Base-by-base conservation (phyloP, 2,888 invertebrate species). In the Microchrysa polita region DNA sequence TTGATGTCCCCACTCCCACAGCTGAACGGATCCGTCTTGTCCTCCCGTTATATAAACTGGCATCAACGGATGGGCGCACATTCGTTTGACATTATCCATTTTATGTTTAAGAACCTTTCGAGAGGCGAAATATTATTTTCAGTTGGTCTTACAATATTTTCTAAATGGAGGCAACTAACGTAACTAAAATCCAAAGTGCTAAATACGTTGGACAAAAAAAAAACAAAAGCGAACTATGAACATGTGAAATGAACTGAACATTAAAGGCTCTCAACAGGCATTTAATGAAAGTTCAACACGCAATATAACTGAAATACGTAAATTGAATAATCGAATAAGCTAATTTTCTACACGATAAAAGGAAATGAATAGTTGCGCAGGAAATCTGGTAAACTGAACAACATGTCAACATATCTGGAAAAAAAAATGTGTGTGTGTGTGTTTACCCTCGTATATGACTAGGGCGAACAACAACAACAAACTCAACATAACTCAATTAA, bases 1-100 rank as follows among this genome's bases (percentile, higher is more conserved):
- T 67, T 92, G 90, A 85, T 97, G 97, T 7, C 96, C 96, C 98
- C 98, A 99, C 86, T 99, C 98, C 97, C 98, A 97, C 77, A 98
- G 88, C 78, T 94, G 93, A 0, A 98, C 97, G 0, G 97, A 96
- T 9, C 98, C 97, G 86, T 98, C 98, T 82, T 96, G 95, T 12
- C 96, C 94, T 73, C 98, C 98, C 57, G 96, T 96, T 79, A 98
- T 86, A 86, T 98, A 99, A 80, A 98, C 88, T 42, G 98, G 97
- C 83, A 98, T 89, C 73, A 94, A 87, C 16, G 98, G 98, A 89
- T 99, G 99, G 18, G 98, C 93, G 77, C 96, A 95, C 88, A 99
- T 94, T 83, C 98, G 90, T 84, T 97, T 91, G 77, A 98, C 94
- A 80, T 97, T 97, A 85, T 96, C 94, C 77, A 97, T 92, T 86